Percentiles rank a stretch among this genome's conserved stretches.
Conservation (phyloP, 2,113 vertebrate species). For the Accipiter cooperii region DNA sequence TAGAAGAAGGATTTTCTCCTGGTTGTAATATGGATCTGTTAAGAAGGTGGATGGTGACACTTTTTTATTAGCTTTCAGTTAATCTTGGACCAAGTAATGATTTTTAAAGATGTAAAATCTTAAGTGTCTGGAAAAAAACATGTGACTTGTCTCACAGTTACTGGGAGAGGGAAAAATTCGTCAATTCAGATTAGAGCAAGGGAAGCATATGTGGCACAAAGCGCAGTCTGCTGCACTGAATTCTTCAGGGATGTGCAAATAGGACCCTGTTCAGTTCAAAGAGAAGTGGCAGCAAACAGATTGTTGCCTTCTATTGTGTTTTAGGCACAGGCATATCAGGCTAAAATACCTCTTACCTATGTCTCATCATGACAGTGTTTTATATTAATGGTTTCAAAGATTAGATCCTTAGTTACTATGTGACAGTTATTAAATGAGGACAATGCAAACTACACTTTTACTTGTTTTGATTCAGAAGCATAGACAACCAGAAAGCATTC, state of each 20-base stretch:
- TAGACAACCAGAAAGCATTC: neutral
- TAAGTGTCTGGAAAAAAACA: neutral
- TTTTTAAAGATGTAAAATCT: neutral
- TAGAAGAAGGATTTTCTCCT: neutral
- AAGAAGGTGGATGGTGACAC: neutral
- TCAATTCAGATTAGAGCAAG: neutral
- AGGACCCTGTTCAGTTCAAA: neutral
- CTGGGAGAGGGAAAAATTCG: too few relatives aligned
- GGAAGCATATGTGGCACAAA: fast-evolving
- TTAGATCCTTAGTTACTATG: neutral
- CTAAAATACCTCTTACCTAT: neutral
- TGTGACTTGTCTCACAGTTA: neutral
- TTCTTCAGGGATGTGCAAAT: neutral
- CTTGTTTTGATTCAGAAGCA: neutral
- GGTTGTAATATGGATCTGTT: neutral
- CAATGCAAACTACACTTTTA: neutral
- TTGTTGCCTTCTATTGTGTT: neutral
- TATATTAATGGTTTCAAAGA: neutral
- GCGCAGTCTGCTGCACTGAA: neutral
- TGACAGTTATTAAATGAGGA: neutral
- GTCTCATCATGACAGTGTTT: neutral
- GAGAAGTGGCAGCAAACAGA: neutral
- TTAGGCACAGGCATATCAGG: neutral
- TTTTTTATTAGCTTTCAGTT: neutral
- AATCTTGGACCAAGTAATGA: neutral